Evolutionary conservation across 2,888 invertebrate genomes (phyloP), one percentile per base, ranked within the genome.

Genomic region (Taphrorychus bicolor): DNA sequence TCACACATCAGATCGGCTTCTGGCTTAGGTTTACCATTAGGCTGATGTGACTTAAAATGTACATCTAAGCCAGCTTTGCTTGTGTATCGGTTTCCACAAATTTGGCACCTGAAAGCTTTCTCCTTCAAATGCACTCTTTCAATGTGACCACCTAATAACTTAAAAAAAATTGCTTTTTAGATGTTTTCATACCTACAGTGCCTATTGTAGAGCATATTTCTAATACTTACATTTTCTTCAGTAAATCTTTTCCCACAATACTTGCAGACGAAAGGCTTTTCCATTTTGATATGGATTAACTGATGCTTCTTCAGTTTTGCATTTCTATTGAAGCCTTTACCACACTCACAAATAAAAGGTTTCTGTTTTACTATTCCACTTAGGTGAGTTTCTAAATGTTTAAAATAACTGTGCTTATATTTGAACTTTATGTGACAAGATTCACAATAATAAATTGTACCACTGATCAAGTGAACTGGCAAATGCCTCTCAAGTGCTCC

Each of bases 281-380:
- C 69, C 17, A 65, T 69, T 21, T 65, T 65, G 4, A 62, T 16
- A 62, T 69, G 69, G 17, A 58, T 61, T 54, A 61, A 23, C 40
- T 69, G 61, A 49, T 69, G 69, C 22, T 61, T 69, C 19, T 48
- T 65, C n/a, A 69, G 41, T 22, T 69, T 69, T 3, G 69, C 51
- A 17, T 54, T 60, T 14, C 65, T 51, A 49, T 69, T 60, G 14
- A 69, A 69, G 42, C 51, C 60, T 32, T 69, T 69, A 14, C 69
- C 69, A 58, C 69, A 69, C n/a, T 65, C 65, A 48, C 69, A 69
- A 32, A 58, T 53, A 66, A 69, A 69, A 22, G 65, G 69, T 45
- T 69, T 69, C 2, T 45, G 21, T 7, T 61, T n/a, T 18, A 61
- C 58, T 9, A 23, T 58, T 2, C 58, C 61, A 18, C 14, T 59